Evolutionary conservation across 2,797 vertebrate species (phyloP), one percentile per base, ranked within the genome.

Genomic region (Sarcophilus harrisii): DNA sequence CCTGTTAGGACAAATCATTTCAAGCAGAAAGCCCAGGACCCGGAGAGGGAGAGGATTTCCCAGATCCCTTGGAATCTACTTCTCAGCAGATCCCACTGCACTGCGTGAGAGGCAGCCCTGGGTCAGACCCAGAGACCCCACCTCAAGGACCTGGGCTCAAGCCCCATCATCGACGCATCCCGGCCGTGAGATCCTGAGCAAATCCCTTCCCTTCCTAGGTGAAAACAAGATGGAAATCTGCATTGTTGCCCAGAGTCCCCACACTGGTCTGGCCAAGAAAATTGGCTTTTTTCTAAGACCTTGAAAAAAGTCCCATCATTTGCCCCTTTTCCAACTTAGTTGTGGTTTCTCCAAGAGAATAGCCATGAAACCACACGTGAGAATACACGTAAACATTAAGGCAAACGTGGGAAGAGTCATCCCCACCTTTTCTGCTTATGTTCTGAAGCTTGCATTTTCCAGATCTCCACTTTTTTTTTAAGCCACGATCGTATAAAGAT

Each of bases 1-100:
- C 73, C 8, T 59, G 0, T 0, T 24, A 11, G 57, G 95, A 95
- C 96, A 96, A 96, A 94, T 95, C 94, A 58, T 96, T 96, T 98
- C 95, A 93, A 54, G 92, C 16, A 90, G 93, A 93, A 94, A 58
- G 16, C 52, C 3, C 24, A 0, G 91, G 60, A 91, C 21, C 0
- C 92, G 54, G 95, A 58, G 38, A 59, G 92, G 90, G 49, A 66
- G 94, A 93, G 91, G 92, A 92, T 92, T 96, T 49, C 60, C 94
- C 91, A 54, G 73, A 91, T 3, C 55, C n/a, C 73, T 27, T 27
- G 73, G 73, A 30, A 45, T 1, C 21, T 18, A 27, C n/a, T 45
- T 81, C 66, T 81, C n/a, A 81, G n/a, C 3, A 1, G 32, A n/a
- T 73, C 66, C 18, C n/a, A 38, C n/a, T 11, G 1, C 5, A 1